These are phyloP conservation scores for Pantherophis vulpinus DNA, from an alignment of 2,797 vertebrate genomes.

Conservation along the genomic window DNA sequence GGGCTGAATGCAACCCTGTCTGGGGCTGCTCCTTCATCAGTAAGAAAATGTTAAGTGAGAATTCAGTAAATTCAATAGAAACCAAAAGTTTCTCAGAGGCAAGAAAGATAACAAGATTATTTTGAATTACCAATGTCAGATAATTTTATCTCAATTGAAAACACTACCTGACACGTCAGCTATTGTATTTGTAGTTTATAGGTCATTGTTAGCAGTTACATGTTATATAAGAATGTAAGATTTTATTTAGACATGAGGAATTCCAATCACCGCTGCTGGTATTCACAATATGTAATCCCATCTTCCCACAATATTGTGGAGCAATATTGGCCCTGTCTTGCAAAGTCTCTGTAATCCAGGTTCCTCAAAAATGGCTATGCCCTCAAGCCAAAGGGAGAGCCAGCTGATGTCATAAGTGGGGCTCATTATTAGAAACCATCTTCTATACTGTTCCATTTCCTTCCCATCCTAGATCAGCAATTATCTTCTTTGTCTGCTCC, in stretches of 20 bases:
- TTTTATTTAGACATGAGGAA: background rate
- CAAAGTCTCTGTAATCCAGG: background rate
- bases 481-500: background rate
- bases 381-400: background rate
- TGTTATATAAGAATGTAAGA: background rate
- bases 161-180: background rate
- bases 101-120: background rate
- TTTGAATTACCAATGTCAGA: background rate
- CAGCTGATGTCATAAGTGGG: background rate
- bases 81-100: background rate
- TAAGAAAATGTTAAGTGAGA: background rate
- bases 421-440: background rate
- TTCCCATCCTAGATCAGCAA: background rate
- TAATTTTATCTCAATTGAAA: background rate
- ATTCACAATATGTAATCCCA: background rate
- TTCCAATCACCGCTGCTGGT: background rate
- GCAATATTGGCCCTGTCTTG: background rate
- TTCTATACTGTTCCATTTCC: background rate
- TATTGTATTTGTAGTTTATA: background rate
- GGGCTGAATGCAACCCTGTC: background rate
- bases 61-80: background rate
- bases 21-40: background rate
- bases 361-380: background rate
- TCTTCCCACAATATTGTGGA: background rate
- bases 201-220: background rate